phyloP scores from a whole-genome alignment of 2,797 vertebrate genomes.

The Darevskia mixta region DNA sequence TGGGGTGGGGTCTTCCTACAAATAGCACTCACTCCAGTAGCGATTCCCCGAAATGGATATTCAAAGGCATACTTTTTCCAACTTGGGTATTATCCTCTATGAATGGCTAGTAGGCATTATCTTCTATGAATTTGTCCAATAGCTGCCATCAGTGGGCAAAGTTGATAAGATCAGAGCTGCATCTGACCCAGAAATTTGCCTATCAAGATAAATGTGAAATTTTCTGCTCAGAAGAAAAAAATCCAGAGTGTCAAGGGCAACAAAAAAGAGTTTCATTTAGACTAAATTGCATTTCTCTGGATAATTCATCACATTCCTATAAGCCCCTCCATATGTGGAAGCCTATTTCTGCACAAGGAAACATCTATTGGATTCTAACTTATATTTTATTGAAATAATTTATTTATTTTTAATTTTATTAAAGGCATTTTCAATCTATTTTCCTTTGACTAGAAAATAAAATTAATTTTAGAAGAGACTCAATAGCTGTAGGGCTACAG shows the following conservation, averaged over 20 bases:
- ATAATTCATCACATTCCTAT: neutral
- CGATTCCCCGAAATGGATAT: no score
- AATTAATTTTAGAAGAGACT: constrained; percentile 42
- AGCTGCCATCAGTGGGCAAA: no score
- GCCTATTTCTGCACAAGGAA: neutral
- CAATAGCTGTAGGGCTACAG: constrained; percentile 26
- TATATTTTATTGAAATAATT: neutral
- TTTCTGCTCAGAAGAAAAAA: neutral
- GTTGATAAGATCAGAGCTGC: neutral
- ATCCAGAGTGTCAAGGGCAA: neutral
- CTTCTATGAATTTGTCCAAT: no score
- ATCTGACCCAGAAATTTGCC: neutral
- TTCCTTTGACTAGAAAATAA: constrained; percentile 39
- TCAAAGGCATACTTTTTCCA: no score
- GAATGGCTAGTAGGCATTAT: no score
- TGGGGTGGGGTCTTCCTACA: no score
- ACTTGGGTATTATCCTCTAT: no score
- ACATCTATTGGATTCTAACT: neutral
- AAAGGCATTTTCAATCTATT: constrained; percentile 48
- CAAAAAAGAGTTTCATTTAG: neutral
- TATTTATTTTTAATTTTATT: constrained; percentile 25
- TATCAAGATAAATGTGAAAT: neutral
- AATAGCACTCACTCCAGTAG: no score
- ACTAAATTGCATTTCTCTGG: neutral
- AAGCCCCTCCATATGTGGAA: neutral